Conservation (phyloP, 2,888 invertebrate genomes). For the Drosophila tripunctata region DNA sequence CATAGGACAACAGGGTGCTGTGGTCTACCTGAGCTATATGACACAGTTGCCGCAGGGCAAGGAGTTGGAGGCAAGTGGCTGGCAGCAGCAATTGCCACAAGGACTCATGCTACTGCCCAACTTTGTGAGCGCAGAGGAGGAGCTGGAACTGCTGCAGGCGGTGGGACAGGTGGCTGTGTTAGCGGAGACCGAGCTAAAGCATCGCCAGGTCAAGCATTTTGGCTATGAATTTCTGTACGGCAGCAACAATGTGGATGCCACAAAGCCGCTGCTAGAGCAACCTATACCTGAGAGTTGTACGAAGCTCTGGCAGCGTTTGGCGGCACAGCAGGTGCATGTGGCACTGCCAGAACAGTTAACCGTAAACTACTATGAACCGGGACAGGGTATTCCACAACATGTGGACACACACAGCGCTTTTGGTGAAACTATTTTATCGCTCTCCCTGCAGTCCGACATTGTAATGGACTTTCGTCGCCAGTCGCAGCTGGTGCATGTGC, state of each 20-base stretch:
- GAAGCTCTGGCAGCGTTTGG: constrained; percentile 86
- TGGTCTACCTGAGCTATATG: constrained; percentile 86
- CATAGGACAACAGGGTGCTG: constrained; percentile 86
- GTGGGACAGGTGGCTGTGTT: constrained; percentile 85
- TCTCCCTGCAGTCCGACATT: constrained; percentile 92
- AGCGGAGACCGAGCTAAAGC: constrained; percentile 86
- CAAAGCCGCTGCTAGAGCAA: constrained; percentile 86
- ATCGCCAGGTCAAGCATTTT: constrained; percentile 94
- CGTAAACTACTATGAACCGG: constrained; percentile 92
- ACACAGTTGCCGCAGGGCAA: constrained; percentile 59
- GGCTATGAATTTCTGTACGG: constrained; percentile 96
- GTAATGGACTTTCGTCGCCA: constrained; percentile 95
- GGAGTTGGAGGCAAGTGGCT: constrained; percentile 52
- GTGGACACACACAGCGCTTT: constrained; percentile 98
- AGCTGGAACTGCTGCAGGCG: constrained; percentile 86
- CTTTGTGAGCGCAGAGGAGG: constrained; percentile 90
- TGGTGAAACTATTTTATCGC: constrained; percentile 92
- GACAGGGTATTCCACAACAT: constrained; percentile 97
- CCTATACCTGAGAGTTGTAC: constrained; percentile 90
- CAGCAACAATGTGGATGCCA: constrained; percentile 92
- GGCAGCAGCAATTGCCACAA: constrained; percentile 86
- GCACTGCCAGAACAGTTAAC: constrained; percentile 92
- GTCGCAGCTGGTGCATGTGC: constrained; percentile 86
- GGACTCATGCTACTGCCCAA: constrained; percentile 89
- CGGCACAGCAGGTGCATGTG: constrained; percentile 70